Conservation (phyloP, 2,113 vertebrate genomes). For the Struthidea cinerea region DNA sequence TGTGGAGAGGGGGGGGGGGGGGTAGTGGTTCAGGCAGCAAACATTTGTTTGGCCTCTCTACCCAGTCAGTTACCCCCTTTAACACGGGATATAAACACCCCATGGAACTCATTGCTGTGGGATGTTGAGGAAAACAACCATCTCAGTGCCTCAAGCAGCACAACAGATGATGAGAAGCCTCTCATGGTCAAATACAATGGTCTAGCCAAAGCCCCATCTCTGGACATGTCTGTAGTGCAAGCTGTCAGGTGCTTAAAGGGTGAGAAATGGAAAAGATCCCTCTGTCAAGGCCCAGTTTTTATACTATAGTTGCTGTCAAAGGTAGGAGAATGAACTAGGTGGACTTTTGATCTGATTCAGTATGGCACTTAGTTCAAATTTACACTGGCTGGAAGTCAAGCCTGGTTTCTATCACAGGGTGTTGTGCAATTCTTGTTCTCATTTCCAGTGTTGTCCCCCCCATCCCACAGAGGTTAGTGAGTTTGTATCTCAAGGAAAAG, state of each 20-base stretch:
- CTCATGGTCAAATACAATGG: neutral
- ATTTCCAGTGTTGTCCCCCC: neutral
- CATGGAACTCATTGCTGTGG: neutral
- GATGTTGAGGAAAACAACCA: neutral
- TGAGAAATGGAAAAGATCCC: neutral
- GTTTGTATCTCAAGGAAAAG: neutral
- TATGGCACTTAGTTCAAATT: neutral
- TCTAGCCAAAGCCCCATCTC: neutral
- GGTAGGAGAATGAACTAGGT: neutral
- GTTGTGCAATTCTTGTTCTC: constrained; percentile 16
- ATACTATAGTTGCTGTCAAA: neutral
- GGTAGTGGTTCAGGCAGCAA: neutral
- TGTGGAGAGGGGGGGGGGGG: fast-evolving
- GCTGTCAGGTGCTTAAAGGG: neutral
- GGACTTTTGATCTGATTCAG: neutral
- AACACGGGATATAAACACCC: neutral
- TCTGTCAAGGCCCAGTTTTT: neutral
- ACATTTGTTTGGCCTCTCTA: neutral
- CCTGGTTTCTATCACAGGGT: neutral
- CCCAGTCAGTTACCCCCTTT: neutral
- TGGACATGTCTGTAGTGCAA: neutral
- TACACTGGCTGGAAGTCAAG: constrained; percentile 12
- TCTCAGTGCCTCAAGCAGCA: neutral
- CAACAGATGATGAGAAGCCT: neutral
- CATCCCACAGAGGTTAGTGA: neutral